phyloP scores from a whole-genome alignment of 2,113 vertebrate genomes.

The Microcebus tavaratra region DNA sequence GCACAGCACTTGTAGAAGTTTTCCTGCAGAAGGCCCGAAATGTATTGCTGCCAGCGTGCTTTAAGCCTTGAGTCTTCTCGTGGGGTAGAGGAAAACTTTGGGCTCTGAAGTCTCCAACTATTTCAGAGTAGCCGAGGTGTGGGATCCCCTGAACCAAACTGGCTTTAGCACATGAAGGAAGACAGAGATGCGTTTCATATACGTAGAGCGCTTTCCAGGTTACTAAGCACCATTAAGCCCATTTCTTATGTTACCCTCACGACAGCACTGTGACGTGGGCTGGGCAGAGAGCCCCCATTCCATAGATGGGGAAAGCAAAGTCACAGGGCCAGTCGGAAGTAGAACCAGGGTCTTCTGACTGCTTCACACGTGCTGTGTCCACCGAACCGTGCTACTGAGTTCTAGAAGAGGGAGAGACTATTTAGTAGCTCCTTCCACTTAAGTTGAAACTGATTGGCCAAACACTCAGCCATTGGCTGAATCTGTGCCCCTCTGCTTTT shows the following conservation, averaged over 20 bases:
- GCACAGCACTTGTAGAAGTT: neutral
- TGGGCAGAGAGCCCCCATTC: neutral
- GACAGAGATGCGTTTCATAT: neutral
- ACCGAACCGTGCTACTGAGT: neutral
- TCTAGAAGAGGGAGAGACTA: neutral
- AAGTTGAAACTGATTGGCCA: neutral
- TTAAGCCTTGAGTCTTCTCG: neutral
- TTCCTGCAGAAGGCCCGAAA: neutral
- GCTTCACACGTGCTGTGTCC: neutral
- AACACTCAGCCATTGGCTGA: neutral
- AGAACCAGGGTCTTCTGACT: slow-evolving; percentile 17
- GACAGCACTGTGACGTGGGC: neutral
- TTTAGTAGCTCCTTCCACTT: neutral
- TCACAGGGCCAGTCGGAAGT: neutral
- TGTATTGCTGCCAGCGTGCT: neutral
- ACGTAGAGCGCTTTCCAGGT: neutral
- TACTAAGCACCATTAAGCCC: neutral
- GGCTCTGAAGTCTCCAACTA: neutral
- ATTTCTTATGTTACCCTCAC: neutral
- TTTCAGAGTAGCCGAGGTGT: neutral
- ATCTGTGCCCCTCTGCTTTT: slow-evolving; percentile 20
- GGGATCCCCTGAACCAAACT: neutral
- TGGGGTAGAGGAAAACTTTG: neutral
- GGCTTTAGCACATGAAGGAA: slow-evolving; percentile 12
- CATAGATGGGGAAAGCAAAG: neutral